Evolutionary conservation across 92 coral and sea anemone genomes (phyloP), one percentile per base, ranked within the genome.

Genomic region (Nematostella vectensis): DNA sequence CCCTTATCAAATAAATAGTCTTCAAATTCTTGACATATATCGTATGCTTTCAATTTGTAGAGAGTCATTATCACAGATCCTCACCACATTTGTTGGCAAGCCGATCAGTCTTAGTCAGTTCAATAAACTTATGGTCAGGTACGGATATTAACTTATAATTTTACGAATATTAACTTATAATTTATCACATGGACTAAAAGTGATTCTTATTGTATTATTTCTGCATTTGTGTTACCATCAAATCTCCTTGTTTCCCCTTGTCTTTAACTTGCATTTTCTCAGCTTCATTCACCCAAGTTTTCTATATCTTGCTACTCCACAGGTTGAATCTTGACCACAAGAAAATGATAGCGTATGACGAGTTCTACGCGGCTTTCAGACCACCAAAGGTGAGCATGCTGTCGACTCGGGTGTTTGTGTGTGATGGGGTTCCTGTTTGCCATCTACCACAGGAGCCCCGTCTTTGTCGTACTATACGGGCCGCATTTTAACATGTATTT

Each of bases 91-190:
- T 38, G 56, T 87, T 57, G 78, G 83, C 39, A 78, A 59, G 63
- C 72, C 77, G 21, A 78, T 86, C 44, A 86, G 93, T 59, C 64
- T 93, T 58, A 93, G 99, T 53, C 99, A 93, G 56, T 93, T 93
- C 36, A 93, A 93, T 65, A 81, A 88, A 33, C 69, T 93, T 1
- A 86, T 93, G 99, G 84, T 81, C 60, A 83, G 99, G 99, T 93
- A 50, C 59, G 77, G n/a, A n/a, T n/a, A n/a, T n/a, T n/a, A n/a
- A n/a, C n/a, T n/a, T n/a, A n/a, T n/a, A n/a, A n/a, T n/a, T n/a
- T n/a, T n/a, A n/a, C n/a, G n/a, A n/a, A n/a, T n/a, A n/a, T n/a
- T n/a, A n/a, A n/a, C n/a, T n/a, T n/a, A n/a, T n/a, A n/a, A n/a
- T n/a, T n/a, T n/a, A n/a, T n/a, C n/a, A n/a, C n/a, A n/a, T n/a